A percentile compares a stretch with the other conserved stretches of the same genome.
These are phyloP conservation scores for Platycercus adscitus DNA, from an alignment of 2,113 vertebrate genomes.

Conservation along the genomic window DNA sequence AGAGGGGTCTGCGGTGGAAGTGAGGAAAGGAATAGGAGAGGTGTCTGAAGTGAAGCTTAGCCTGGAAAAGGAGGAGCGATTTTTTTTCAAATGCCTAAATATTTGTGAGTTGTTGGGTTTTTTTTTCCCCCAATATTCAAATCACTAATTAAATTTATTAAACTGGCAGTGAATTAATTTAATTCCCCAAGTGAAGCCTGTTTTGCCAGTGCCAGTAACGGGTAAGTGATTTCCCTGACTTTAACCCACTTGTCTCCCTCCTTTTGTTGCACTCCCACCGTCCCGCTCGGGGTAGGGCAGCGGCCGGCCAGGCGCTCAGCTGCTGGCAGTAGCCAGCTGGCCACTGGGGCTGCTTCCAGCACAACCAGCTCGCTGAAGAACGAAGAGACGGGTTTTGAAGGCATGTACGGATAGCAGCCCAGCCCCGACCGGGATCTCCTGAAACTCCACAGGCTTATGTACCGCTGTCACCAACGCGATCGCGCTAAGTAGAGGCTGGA, in stretches of 20 bases:
- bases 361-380: neutral
- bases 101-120: neutral
- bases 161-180: neutral
- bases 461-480: neutral
- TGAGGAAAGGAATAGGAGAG: fast-evolving
- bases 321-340: neutral
- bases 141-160: neutral
- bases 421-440: neutral
- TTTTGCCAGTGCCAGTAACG: fast-evolving
- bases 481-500: neutral
- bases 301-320: neutral
- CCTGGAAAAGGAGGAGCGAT: fast-evolving
- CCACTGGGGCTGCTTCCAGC: neutral
- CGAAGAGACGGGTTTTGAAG: neutral
- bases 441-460: neutral
- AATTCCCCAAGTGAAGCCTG: neutral
- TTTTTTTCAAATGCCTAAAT: fast-evolving
- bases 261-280: fast-evolving
- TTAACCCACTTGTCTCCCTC: fast-evolving
- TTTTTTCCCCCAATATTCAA: neutral
- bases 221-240: too few relatives aligned
- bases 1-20: fast-evolving
- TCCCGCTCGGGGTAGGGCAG: neutral
- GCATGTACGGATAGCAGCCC: too few relatives aligned
- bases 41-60: fast-evolving